Base-by-base conservation (phyloP, 2,888 invertebrate genomes). In the Acleris laterana region DNA sequence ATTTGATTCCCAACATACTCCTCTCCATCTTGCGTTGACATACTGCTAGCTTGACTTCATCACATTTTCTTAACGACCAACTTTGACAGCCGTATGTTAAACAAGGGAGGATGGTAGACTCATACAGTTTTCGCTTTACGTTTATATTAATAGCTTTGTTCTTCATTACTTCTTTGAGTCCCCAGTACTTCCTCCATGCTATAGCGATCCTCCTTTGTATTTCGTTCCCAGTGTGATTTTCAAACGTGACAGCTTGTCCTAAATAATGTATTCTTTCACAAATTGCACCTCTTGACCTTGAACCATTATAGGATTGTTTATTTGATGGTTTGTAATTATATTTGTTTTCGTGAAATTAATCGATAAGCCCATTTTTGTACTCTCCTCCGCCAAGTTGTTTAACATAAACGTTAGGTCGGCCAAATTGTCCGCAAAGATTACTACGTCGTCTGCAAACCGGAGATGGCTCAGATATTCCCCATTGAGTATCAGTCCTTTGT, bases 401-500 rank as follows among this genome's bases (percentile, higher is more conserved):
- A 69, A 38, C 68, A 70, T 69, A 20, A 11, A 50, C 59, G 65
- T 48, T 17, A 68, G 51, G 3, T 52, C 49, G 5, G 28, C 49
- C 25, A 32, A 16, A 13, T 59, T 50, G 44, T 48, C 62, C 17
- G 46, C 48, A 38, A 70, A 49, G 59, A 68, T 19, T 38, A 38
- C 32, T 38, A 38, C 32, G 13, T 38, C 32, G 32, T 38, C 32
- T 3, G 32, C 13, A 38, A 70, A 67, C 22, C 68, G 56, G 11
- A 69, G 58, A 52, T 69, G 63, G 22, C 19, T 61, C 44, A 71
- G n/a, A 5, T 60, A 2, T 49, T 25, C 48, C 19, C 68, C 68
- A 51, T 68, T 57, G 22, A 69, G 60, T 28, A 55, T 66, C 25
- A 69, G 28, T 16, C 70, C 69, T 19, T 61, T 19, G 13, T 48